These are phyloP conservation scores for Hymenochirus boettgeri DNA, from an alignment of 2,113 vertebrate species.

Conservation along the genomic window DNA sequence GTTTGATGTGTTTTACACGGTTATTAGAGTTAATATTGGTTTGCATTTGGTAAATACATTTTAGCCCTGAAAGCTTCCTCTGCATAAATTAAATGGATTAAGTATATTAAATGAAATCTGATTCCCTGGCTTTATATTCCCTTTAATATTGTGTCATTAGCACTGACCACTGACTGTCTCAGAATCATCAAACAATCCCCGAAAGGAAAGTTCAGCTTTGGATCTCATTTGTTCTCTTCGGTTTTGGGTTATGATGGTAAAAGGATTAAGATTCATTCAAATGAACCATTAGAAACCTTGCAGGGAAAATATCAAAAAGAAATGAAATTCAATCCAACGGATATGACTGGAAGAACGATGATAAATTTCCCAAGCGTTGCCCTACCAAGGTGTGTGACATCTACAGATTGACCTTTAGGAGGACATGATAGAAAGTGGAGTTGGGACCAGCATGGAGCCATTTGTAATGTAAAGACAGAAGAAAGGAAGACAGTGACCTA, in stretches of 20 bases:
- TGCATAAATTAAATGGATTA: no score
- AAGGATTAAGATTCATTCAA: slow-evolving; percentile 33
- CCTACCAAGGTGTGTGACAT: slow-evolving; percentile 7
- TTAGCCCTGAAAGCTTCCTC: slow-evolving; percentile 22
- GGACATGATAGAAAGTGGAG: no score
- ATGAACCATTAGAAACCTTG: slow-evolving; percentile 32
- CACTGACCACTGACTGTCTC: no score
- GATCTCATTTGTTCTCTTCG: slow-evolving; percentile 20
- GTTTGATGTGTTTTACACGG: slow-evolving; percentile 12
- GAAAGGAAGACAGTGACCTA: no score
- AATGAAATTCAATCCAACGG: neutral
- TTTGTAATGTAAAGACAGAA: no score
- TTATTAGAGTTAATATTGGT: slow-evolving; percentile 29
- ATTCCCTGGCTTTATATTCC: no score
- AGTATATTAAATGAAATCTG: slow-evolving; percentile 4
- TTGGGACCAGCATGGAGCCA: no score
- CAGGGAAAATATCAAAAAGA: slow-evolving; percentile 6
- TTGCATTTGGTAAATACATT: slow-evolving; percentile 23
- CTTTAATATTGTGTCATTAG: no score
- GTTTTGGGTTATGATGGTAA: slow-evolving; percentile 35
- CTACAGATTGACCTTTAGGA: slow-evolving; percentile 24
- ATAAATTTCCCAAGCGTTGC: slow-evolving; percentile 11
- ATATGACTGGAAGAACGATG: slow-evolving; percentile 9
- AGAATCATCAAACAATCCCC: slow-evolving; percentile 38
- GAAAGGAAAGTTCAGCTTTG: slow-evolving; percentile 35